These are phyloP conservation scores for Arion vulgaris DNA, from an alignment of 1,140 invertebrate genomes.

Conservation along the genomic window DNA sequence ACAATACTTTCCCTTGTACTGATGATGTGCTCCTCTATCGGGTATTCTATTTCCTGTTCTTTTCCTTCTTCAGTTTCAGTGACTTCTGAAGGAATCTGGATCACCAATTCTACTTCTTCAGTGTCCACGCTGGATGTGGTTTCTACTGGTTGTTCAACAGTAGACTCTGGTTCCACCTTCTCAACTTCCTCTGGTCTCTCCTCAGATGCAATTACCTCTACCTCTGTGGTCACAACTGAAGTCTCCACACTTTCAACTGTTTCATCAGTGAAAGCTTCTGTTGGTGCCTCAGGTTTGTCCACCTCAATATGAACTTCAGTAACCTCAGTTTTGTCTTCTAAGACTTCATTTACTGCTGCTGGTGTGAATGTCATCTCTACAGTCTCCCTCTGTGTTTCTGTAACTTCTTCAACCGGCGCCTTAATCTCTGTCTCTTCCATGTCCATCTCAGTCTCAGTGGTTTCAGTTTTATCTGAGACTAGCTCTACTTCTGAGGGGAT, in stretches of 20 bases:
- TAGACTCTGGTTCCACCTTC: slow-evolving; percentile 22
- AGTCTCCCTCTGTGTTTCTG: slow-evolving; percentile 40
- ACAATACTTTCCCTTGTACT: slow-evolving; percentile 40
- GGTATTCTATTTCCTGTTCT: slow-evolving; percentile 36
- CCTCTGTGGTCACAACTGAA: slow-evolving; percentile 35
- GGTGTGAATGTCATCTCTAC: slow-evolving; percentile 35
- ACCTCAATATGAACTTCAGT: slow-evolving; percentile 22
- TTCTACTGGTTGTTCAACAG: slow-evolving; percentile 19
- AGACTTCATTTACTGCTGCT: slow-evolving; percentile 29
- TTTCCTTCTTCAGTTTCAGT: slow-evolving; percentile 39
- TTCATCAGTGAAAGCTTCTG: slow-evolving; percentile 28
- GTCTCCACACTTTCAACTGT: slow-evolving; percentile 32
- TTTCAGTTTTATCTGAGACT: slow-evolving; percentile 40
- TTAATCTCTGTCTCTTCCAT: slow-evolving; percentile 40
- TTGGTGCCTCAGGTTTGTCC: slow-evolving; percentile 38
- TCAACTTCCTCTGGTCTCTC: slow-evolving; percentile 42
- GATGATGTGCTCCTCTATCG: slow-evolving; percentile 39
- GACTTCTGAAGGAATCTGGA: slow-evolving; percentile 38
- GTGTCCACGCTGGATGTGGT: slow-evolving; percentile 22
- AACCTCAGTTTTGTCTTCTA: slow-evolving; percentile 39
- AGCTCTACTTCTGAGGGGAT: slow-evolving; percentile 38
- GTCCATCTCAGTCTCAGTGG: slow-evolving; percentile 40
- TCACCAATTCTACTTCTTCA: slow-evolving; percentile 42
- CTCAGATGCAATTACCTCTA: slow-evolving; percentile 37
- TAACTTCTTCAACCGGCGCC: slow-evolving; percentile 46